Evolutionary conservation across 1,140 invertebrate species (phyloP).

Genomic region (Ephestia elutella): DNA sequence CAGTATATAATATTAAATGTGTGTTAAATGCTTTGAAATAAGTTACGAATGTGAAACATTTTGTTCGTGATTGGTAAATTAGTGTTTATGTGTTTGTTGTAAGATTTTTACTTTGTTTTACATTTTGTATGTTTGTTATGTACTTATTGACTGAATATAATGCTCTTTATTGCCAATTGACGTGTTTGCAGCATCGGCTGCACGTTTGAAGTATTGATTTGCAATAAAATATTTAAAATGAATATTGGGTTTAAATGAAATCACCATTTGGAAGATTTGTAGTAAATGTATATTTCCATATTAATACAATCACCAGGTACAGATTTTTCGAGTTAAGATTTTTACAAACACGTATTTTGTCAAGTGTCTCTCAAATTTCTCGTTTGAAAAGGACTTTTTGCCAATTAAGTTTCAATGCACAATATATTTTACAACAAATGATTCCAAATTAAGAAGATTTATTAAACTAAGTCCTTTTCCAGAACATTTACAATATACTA

Average conservation of each 20-base stretch:
- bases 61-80: constrained; percentile 24
- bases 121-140: constrained; percentile 24
- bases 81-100: constrained; percentile 7
- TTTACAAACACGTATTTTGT: constrained; percentile 59
- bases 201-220: constrained; percentile 34
- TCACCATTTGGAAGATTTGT: constrained; percentile 64
- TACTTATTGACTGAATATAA: constrained; percentile 10
- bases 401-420: constrained; percentile 12
- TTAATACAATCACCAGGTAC: constrained; percentile 72
- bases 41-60: constrained; percentile 50
- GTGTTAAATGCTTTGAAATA: constrained; percentile 24
- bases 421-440: constrained; percentile 33
- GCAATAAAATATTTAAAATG: constrained; percentile 56
- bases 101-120: constrained; percentile 15
- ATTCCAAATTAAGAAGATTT: constrained; percentile 38
- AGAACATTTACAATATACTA: constrained; percentile 36
- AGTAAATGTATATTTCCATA: constrained; percentile 71
- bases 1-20: background rate
- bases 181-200: background rate
- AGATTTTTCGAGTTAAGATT: constrained; percentile 63
- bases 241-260: constrained; percentile 39
- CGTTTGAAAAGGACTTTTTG: constrained; percentile 34
- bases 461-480: constrained; percentile 40
- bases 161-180: constrained; percentile 20
- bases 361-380: constrained; percentile 49